Conservation (phyloP, 1,140 invertebrate genomes). For the Drosophila pruinosa region DNA sequence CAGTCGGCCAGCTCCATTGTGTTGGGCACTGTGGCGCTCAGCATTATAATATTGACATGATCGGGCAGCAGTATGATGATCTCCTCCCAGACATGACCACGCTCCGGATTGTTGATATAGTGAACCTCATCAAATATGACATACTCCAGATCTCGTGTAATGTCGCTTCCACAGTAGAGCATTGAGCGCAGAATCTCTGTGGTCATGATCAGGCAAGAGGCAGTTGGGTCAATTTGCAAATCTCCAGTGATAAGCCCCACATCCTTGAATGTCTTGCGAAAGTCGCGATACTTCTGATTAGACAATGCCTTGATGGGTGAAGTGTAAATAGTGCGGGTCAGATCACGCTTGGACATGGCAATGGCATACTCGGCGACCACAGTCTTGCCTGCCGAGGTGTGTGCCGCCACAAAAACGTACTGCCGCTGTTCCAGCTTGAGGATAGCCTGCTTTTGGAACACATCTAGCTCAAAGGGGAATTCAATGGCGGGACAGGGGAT, state of each 20-base stretch:
- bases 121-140: conserved; percentile 99
- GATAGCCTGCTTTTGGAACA: conserved; percentile 98
- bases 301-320: conserved; percentile 99
- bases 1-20: conserved; percentile 98
- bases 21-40: conserved; percentile 99
- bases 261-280: conserved; percentile 95
- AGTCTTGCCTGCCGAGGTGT: conserved; percentile 99
- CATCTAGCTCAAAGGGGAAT: conserved; percentile 97
- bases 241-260: conserved; percentile 98
- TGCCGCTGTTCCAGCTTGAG: conserved; percentile 96
- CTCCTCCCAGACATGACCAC: conserved; percentile 99
- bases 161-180: conserved; percentile 97
- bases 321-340: conserved; percentile 98
- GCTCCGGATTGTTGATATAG: conserved; percentile 98
- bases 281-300: conserved; percentile 99
- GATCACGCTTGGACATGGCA: conserved; percentile 95
- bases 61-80: conserved; percentile 97
- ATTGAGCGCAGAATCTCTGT: conserved; percentile 99
- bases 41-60: conserved; percentile 97
- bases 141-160: conserved; percentile 97
- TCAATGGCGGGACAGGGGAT: conserved; percentile 93
- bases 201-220: conserved; percentile 99
- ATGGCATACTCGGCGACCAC: conserved; percentile 99
- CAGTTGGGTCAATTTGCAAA: conserved; percentile 96
- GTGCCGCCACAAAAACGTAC: conserved; percentile 99